phyloP scores from a whole-genome alignment of 2,113 vertebrate genomes.

The Rhinopomastus cyanomelas region DNA sequence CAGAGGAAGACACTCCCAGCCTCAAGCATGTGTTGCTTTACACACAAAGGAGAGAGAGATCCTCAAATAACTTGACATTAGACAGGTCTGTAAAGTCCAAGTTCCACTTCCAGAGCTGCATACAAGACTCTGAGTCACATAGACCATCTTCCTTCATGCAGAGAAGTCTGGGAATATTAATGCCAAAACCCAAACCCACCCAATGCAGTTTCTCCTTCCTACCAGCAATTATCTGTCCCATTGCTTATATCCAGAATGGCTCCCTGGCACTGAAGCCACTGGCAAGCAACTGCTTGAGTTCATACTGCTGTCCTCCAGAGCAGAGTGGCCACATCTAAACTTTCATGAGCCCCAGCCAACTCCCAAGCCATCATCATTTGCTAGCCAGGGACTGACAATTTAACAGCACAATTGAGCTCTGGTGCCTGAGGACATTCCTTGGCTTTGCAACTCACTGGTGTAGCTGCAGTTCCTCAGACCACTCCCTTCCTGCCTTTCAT shows the following conservation, averaged over 20 bases:
- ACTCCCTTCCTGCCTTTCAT: constrained; percentile 61
- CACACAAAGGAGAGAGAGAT: not conserved
- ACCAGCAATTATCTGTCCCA: not conserved
- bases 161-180: not conserved
- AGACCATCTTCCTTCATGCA: fast-evolving
- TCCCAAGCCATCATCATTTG: not conserved
- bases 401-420: not conserved
- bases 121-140: fast-evolving
- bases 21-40: not conserved
- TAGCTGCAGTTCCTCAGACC: constrained; percentile 45
- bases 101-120: not conserved
- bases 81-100: not conserved
- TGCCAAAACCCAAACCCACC: not conserved
- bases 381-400: not conserved
- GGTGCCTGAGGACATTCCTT: constrained; percentile 57
- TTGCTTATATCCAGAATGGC: not conserved
- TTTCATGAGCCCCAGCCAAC: not conserved
- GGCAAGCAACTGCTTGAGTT: fast-evolving
- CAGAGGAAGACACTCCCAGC: not conserved
- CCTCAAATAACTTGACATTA: not conserved
- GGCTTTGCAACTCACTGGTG: constrained; percentile 13
- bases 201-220: not conserved
- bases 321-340: not conserved
- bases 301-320: not conserved
- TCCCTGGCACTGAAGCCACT: not conserved